Conservation (phyloP, 1,140 invertebrate species). For the Frieseomelitta varia region DNA sequence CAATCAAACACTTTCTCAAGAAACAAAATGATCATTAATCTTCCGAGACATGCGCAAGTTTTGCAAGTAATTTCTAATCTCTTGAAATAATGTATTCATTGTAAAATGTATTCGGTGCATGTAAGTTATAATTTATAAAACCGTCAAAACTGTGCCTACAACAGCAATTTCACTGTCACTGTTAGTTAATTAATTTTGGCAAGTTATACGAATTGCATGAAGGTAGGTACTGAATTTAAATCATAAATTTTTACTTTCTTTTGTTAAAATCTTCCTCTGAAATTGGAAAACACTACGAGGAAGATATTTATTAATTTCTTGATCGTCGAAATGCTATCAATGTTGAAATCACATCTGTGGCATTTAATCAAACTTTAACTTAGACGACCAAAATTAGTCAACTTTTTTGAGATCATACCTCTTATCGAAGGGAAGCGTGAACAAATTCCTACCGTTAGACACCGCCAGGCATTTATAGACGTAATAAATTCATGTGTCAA, state of each 20-base stretch:
- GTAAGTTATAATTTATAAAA: too few relatives aligned
- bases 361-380: background rate
- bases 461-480: background rate
- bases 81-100: too few relatives aligned
- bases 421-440: background rate
- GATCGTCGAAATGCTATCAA: too few relatives aligned
- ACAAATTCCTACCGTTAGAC: background rate
- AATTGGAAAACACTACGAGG: too few relatives aligned
- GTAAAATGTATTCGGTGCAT: background rate
- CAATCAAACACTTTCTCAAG: too few relatives aligned
- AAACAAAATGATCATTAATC: background rate
- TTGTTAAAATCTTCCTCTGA: too few relatives aligned
- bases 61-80: background rate
- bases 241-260: too few relatives aligned
- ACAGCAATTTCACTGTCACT: too few relatives aligned
- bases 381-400: background rate
- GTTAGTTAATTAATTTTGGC: too few relatives aligned
- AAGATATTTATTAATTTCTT: background rate
- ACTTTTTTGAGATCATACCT: background rate
- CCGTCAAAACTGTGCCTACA: too few relatives aligned
- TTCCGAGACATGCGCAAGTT: background rate
- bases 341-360: background rate
- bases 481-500: background rate
- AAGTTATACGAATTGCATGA: too few relatives aligned
- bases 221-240: too few relatives aligned